Evolutionary conservation across 53 echinoderm and acorn worm species (phyloP).

Genomic region (Crossaster papposus): DNA sequence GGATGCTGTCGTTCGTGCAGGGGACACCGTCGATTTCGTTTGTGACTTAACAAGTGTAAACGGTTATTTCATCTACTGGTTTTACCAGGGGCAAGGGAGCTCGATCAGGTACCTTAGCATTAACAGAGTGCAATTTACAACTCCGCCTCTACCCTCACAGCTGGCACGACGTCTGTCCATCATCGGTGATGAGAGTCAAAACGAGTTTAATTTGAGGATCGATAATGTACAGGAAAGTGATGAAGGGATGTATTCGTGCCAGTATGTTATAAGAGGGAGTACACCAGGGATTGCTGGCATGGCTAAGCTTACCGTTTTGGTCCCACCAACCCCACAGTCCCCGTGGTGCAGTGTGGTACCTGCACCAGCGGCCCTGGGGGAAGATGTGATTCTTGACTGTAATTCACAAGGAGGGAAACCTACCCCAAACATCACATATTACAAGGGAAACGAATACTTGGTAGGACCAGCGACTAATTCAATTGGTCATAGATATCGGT

Average conservation of each 20-base stretch:
- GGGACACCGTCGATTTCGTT: neutral
- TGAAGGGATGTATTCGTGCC: constrained; percentile 16
- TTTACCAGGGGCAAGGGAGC: neutral
- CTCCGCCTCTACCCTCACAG: neutral
- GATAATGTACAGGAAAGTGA: neutral
- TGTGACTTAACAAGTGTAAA: constrained; percentile 19
- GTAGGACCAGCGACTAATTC: neutral
- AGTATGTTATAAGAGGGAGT: neutral
- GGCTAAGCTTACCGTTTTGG: neutral
- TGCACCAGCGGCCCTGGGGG: neutral
- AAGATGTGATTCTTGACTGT: neutral
- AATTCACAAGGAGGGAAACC: neutral
- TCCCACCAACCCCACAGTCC: neutral
- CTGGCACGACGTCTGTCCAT: neutral
- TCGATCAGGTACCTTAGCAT: neutral
- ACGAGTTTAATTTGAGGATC: constrained; percentile 14
- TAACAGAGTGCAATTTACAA: neutral
- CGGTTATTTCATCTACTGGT: neutral
- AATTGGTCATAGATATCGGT: neutral
- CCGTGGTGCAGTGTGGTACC: neutral
- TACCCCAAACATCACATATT: neutral
- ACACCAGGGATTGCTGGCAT: neutral
- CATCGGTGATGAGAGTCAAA: neutral
- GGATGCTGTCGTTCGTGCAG: neutral
- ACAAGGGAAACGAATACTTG: neutral